Conservation (phyloP, 2,888 invertebrate species). For the Lycaena phlaeas region DNA sequence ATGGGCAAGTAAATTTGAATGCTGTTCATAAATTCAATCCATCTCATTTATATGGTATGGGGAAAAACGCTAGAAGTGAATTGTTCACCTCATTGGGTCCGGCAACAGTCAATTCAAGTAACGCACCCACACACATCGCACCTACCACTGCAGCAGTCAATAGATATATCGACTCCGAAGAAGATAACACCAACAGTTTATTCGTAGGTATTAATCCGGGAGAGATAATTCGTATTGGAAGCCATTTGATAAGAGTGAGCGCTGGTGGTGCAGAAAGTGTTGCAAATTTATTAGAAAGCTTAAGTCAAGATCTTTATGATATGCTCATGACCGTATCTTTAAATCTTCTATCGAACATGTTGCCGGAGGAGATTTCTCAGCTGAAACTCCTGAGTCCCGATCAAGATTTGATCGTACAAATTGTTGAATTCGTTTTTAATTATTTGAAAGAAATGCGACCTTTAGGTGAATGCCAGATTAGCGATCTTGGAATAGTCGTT, state of each 20-base stretch:
- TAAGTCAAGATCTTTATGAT: constrained; percentile 49
- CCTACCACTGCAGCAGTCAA: constrained; percentile 31
- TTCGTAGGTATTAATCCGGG: constrained; percentile 52
- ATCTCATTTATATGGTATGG: constrained; percentile 41
- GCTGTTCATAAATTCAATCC: constrained; percentile 55
- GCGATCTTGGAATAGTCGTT: constrained; percentile 46
- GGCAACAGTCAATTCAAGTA: constrained; percentile 29
- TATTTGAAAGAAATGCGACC: constrained; percentile 53
- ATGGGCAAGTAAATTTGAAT: constrained; percentile 58
- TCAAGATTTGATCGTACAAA: constrained; percentile 51
- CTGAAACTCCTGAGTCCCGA: constrained; percentile 49
- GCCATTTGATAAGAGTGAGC: constrained; percentile 43
- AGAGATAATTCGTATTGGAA: constrained; percentile 51
- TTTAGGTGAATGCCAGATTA: constrained; percentile 39
- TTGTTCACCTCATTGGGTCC: constrained; percentile 47
- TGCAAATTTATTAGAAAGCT: constrained; percentile 40
- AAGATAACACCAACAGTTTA: constrained; percentile 28
- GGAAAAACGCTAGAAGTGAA: constrained; percentile 39
- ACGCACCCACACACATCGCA: constrained; percentile 40
- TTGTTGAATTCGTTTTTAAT: constrained; percentile 56
- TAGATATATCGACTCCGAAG: constrained; percentile 27
- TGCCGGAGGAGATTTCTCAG: constrained; percentile 48
- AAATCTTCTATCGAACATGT: constrained; percentile 42
- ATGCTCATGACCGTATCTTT: constrained; percentile 53
- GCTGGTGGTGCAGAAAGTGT: constrained; percentile 49